Percentiles rank a stretch among this genome's conserved stretches.
These are phyloP conservation scores for Drosophila nannoptera DNA, from an alignment of 1,140 invertebrate species.

Conservation along the genomic window DNA sequence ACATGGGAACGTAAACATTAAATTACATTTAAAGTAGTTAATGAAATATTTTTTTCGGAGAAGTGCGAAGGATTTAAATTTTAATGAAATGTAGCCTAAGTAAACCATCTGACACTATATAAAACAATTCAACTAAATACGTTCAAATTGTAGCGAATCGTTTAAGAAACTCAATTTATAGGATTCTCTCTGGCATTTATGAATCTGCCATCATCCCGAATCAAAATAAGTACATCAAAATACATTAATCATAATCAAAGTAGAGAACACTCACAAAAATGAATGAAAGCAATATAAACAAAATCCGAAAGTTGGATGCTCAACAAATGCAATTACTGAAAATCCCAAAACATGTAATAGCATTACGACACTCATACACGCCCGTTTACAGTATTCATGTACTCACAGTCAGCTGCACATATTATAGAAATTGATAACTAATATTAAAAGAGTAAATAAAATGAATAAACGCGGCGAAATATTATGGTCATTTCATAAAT, in stretches of 20 bases:
- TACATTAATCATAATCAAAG: conserved; percentile 12
- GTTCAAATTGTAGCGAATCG: conserved; percentile 38
- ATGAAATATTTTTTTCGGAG: conserved; percentile 41
- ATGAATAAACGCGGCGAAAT: conserved; percentile 41
- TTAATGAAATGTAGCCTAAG: conserved; percentile 31
- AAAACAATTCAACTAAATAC: conserved; percentile 18
- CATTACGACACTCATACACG: conserved; percentile 4
- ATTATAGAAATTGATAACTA: background rate
- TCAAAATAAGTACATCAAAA: conserved; percentile 32
- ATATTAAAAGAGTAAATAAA: conserved; percentile 41
- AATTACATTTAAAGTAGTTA: conserved; percentile 44
- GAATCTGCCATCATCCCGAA: conserved; percentile 20
- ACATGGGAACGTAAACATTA: conserved; percentile 34
- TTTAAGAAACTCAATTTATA: conserved; percentile 1
- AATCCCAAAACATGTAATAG: background rate
- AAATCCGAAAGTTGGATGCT: conserved; percentile 22
- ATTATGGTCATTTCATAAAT: conserved; percentile 58
- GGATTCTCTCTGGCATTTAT: background rate
- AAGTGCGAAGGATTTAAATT: conserved; percentile 31
- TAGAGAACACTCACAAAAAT: background rate
- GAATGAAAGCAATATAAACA: conserved; percentile 26
- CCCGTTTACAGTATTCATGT: background rate
- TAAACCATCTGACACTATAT: conserved; percentile 17
- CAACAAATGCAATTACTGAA: conserved; percentile 12
- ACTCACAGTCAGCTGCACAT: conserved; percentile 19